Evolutionary conservation across 2,888 invertebrate species (phyloP).

Genomic region (Calliopum simillimum): DNA sequence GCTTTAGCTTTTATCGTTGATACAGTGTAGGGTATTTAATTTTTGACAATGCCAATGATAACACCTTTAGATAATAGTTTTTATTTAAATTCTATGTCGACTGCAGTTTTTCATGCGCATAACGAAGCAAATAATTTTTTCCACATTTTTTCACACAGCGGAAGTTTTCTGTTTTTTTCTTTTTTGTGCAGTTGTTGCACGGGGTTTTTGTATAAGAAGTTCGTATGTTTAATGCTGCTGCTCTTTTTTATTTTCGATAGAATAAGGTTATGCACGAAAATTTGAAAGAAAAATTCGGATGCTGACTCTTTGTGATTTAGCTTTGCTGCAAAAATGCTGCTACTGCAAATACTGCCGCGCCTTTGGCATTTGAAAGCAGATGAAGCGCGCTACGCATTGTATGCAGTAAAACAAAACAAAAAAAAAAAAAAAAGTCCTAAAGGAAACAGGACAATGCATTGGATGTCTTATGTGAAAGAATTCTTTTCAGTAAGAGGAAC

Average conservation of each 20-base stretch:
- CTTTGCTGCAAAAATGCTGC: neutral
- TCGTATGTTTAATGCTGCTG: constrained; percentile 1
- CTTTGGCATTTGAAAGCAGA: neutral
- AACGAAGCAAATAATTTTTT: constrained; percentile 13
- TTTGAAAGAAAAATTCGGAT: neutral
- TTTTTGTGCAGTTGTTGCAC: neutral
- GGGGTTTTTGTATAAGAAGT: constrained; percentile 10
- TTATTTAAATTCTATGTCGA: too few relatives aligned
- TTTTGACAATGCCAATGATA: too few relatives aligned
- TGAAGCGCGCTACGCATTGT: neutral
- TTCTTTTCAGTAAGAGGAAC: too few relatives aligned
- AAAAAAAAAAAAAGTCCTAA: too few relatives aligned
- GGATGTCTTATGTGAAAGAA: too few relatives aligned
- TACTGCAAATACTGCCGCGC: neutral
- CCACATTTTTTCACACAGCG: neutral
- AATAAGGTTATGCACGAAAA: neutral
- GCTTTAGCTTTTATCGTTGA: too few relatives aligned
- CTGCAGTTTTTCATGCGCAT: neutral
- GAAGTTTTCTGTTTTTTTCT: constrained; percentile 21
- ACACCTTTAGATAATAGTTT: too few relatives aligned
- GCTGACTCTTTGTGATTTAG: constrained; percentile 1
- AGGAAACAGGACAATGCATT: neutral
- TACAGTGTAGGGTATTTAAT: too few relatives aligned
- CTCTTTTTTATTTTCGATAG: neutral
- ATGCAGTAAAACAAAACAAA: too few relatives aligned